Evolutionary conservation across 1,140 invertebrate genomes (phyloP), one percentile per base, ranked within the genome.

Genomic region (Copidosoma floridanum): DNA sequence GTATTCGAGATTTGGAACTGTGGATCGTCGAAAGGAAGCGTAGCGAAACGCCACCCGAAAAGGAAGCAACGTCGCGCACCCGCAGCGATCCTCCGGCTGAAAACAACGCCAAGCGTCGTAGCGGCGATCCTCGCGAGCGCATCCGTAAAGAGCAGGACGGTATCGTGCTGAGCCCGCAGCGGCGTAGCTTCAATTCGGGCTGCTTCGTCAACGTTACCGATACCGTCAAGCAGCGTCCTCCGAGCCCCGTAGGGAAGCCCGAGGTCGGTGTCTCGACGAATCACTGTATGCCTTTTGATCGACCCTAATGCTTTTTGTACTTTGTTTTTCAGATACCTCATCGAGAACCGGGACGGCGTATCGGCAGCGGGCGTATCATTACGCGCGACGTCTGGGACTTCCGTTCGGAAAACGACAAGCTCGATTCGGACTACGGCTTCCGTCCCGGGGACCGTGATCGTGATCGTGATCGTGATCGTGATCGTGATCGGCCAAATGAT

Each of bases 141-240:
- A 82, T 93, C 43, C 88, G 90, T 41, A 89, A 91, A 70, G 91
- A 93, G 71, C 88, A 88, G 71, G 89, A 91, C 74, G 88, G 88
- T 16, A 92, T 93, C 62, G 88, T 93, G 43, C 75, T 93, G 50
- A 90, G 89, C 71, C 92, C 92, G 40, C 91, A 93, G 71, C 82
- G 92, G 7, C 83, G 88, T 38, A 90, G 88, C 73, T 93, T 94
- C 82, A 90, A 89, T 64, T 89, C 89, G 12, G 92, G 92, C 47
- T 94, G 92, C 78, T 88, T 85, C 60, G 87, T 88, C 24, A 83
- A 83, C 72, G 48, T 78, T 64, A 63, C 72, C 68, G 81, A 83
- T 20, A 71, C 79, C 29, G 68, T 26, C 3, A 81, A 73, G 20
- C 81, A 75, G 70, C 79, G 78, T 63, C 79, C 81, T 41, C 85